A percentile compares a stretch with the other conserved stretches of the same genome.
phyloP scores from a whole-genome alignment of 2,797 vertebrate species.

The Spea hammondii region DNA sequence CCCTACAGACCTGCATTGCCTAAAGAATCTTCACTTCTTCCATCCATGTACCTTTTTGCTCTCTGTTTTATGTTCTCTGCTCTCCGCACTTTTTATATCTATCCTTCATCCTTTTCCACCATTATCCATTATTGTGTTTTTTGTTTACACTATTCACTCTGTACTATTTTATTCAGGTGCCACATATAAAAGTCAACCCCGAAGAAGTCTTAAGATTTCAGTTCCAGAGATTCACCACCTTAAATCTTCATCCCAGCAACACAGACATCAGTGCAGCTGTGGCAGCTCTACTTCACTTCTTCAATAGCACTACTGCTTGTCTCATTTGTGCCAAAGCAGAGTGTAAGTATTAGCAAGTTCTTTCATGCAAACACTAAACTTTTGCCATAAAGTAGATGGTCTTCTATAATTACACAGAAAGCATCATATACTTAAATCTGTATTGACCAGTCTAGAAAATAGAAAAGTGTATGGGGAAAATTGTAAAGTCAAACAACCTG shows the following conservation, averaged over 20 bases:
- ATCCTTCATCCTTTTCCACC: not conserved
- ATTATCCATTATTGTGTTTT: not conserved
- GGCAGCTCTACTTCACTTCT: constrained; percentile 91
- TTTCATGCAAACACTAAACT: too few species aligned
- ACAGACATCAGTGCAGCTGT: constrained; percentile 93
- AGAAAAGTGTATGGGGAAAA: too few species aligned
- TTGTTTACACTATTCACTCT: constrained; percentile 5
- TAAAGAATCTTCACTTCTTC: too few species aligned
- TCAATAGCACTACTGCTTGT: constrained; percentile 93
- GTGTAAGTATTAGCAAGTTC: constrained; percentile 77
- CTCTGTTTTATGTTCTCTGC: too few species aligned
- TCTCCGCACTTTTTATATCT: not conserved
- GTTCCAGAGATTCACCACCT: constrained; percentile 93
- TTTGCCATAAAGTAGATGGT: too few species aligned
- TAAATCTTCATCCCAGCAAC: constrained; percentile 96
- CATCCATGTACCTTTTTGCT: too few species aligned
- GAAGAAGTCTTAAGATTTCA: constrained; percentile 95
- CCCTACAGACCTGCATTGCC: too few species aligned
- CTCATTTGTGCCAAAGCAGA: constrained; percentile 97
- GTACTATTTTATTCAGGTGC: constrained; percentile 73
- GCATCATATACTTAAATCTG: too few species aligned
- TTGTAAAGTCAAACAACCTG: too few species aligned
- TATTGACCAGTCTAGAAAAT: too few species aligned
- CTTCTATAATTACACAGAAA: too few species aligned
- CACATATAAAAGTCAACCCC: constrained; percentile 95